Percentiles rank a stretch among this genome's conserved stretches.
phyloP scores from a whole-genome alignment of 2,113 vertebrate species.

The Aix galericulata region DNA sequence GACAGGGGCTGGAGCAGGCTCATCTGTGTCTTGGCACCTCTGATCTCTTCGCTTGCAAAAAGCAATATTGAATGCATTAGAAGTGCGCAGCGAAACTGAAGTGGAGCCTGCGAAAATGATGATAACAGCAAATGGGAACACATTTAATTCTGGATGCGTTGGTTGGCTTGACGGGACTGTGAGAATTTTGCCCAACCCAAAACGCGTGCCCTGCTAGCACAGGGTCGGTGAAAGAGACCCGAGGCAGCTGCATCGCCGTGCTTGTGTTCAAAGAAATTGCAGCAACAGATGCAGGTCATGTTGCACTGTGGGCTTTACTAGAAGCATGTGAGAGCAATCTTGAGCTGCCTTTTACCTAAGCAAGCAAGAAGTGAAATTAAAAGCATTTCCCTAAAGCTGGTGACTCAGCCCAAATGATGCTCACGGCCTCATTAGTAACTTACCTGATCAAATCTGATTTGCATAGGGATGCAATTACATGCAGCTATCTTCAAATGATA shows the following conservation, averaged over 20 bases:
- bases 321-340: neutral
- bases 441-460: neutral
- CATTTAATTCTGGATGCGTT: neutral
- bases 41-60: neutral
- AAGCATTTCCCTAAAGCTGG: neutral
- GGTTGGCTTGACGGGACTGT: conserved; percentile 8
- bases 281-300: neutral
- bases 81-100: conserved; percentile 5
- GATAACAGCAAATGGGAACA: conserved; percentile 42
- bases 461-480: neutral
- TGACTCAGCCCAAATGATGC: neutral
- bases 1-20: neutral
- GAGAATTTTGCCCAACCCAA: neutral
- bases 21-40: neutral
- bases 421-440: neutral
- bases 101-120: conserved; percentile 26
- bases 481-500: neutral
- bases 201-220: neutral
- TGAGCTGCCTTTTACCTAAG: neutral
- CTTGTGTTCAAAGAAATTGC: neutral
- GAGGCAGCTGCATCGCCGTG: neutral
- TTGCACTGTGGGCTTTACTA: neutral
- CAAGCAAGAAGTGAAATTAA: neutral
- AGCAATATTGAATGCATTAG: neutral
- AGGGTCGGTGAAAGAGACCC: neutral